Evolutionary conservation across 2,797 vertebrate species (phyloP).

Genomic region (Ptychobarbus kaznakovi): DNA sequence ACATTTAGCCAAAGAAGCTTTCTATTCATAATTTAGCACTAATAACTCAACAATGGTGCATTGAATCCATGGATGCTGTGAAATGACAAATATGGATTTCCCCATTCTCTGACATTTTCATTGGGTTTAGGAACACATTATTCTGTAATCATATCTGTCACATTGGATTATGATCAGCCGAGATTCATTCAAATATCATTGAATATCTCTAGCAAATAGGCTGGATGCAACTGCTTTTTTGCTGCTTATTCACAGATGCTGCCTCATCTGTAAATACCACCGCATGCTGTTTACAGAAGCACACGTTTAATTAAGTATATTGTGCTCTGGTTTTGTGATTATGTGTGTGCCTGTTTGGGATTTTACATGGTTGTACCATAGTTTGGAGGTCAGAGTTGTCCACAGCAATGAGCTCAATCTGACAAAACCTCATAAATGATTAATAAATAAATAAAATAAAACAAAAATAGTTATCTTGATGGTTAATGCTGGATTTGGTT

Average conservation of each 20-base stretch:
- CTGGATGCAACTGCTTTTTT: neutral
- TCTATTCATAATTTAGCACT: neutral
- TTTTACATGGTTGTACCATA: neutral
- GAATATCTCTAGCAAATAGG: neutral
- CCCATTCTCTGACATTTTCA: neutral
- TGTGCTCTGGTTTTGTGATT: neutral
- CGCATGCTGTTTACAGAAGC: neutral
- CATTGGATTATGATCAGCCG: neutral
- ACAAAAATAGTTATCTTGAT: neutral
- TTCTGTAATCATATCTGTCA: neutral
- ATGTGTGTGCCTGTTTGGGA: neutral
- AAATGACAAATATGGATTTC: constrained; percentile 9
- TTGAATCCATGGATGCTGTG: neutral
- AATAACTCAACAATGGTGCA: neutral
- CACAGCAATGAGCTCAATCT: too few relatives aligned
- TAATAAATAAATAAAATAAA: neutral
- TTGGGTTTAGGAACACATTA: neutral
- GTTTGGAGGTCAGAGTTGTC: neutral
- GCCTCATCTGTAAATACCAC: neutral
- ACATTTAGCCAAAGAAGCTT: neutral
- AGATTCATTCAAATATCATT: neutral
- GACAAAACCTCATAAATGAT: neutral
- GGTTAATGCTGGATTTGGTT: neutral
- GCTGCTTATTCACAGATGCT: neutral
- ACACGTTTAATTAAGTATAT: neutral